Percentiles rank a stretch among this genome's conserved stretches.
These are phyloP conservation scores for Pipistrellus pipistrellus DNA, from an alignment of 2,797 vertebrate species.

Conservation along the genomic window DNA sequence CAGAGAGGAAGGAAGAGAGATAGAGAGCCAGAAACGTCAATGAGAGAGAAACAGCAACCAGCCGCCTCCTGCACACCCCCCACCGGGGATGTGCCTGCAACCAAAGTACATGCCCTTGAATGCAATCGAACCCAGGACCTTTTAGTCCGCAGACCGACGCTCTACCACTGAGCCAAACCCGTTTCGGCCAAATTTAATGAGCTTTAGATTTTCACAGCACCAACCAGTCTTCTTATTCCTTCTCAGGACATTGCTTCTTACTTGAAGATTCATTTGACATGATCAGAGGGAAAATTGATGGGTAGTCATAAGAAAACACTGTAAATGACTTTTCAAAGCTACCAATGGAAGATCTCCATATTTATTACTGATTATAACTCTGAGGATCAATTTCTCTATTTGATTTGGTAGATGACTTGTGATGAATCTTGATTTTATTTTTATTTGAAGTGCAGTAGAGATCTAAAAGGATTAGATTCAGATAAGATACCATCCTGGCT, in stretches of 20 bases:
- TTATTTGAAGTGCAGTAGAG: constrained; percentile 16
- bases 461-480: constrained; percentile 55
- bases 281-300: not conserved
- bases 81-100: too few relatives aligned
- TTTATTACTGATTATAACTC: constrained; percentile 41
- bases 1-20: too few relatives aligned
- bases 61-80: too few relatives aligned
- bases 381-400: constrained; percentile 11
- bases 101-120: too few relatives aligned
- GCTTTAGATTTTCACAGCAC: constrained; percentile 34
- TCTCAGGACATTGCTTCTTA: constrained; percentile 13
- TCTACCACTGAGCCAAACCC: too few relatives aligned
- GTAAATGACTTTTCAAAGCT: constrained; percentile 36
- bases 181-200: constrained; percentile 34
- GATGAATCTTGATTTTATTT: constrained; percentile 32
- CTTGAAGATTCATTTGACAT: constrained; percentile 38
- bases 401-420: constrained; percentile 28
- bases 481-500: not conserved
- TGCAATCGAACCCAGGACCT: not conserved
- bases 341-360: constrained; percentile 12
- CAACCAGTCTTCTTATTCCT: not conserved
- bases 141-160: too few relatives aligned
- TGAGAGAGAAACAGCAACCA: too few relatives aligned
- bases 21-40: too few relatives aligned
- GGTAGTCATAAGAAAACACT: not conserved